Base-by-base conservation (phyloP, 2,888 invertebrate genomes). In the Drosophila atripex region DNA sequence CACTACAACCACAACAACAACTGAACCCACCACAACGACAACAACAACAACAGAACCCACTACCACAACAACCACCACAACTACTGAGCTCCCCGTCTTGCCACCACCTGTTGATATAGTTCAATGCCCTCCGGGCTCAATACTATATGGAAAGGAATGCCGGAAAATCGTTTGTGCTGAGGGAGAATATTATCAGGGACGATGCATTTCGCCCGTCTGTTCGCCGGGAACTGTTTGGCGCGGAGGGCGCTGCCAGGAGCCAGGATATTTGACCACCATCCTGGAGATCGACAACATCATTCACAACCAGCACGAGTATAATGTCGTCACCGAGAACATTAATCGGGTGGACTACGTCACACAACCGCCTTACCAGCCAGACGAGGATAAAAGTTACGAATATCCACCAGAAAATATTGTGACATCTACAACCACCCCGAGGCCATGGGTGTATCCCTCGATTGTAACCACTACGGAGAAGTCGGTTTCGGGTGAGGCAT, bases 221-320 rank as follows among this genome's bases (percentile, higher is more conserved):
- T 89, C 90, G 0, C 49, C 49, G 23, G 90, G 89, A 14, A 78
- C 85, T 0, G 89, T 89, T 11, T 89, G 89, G 90, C 70, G 74
- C n/a, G 64, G 63, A 1, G 73, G 69, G 9, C 74, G 73, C 1
- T 89, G 90, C 21, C 88, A 80, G 25, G 32, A 61, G 0, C 87
- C 89, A 0, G 86, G 69, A 8, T 90, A 82, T 49, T 16, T 90
- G 1, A 90, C 78, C 39, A 89, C 89, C 3, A 74, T 89, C 25
- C 59, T 89, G 6, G 86, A 89, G 58, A 89, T 89, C 1, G 76
- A 80, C 12, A 89, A 90, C 65, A 69, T 82, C 3, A 55, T 89
- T 4, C 75, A 59, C 14, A 90, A 88, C 52, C 60, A 71, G 18
- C 57, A 78, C 1, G 55, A 65, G 6, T 70, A 80, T 30, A 53